Conservation (phyloP, 2,888 invertebrate genomes). For the Drymonia ruficornis region DNA sequence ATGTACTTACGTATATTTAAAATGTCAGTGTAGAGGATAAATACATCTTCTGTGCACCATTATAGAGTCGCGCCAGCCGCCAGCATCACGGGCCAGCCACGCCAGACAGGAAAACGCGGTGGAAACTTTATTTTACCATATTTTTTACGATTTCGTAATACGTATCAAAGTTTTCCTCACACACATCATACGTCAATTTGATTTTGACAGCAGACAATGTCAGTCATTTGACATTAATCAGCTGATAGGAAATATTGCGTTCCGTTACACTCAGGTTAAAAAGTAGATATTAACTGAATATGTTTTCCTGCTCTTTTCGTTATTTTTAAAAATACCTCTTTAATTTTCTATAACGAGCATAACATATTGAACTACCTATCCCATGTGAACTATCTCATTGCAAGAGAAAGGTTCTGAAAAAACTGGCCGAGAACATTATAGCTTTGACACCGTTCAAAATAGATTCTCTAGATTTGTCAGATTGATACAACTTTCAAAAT, state of each 20-base stretch:
- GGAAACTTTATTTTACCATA: constrained; percentile 42
- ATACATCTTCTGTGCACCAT: constrained; percentile 48
- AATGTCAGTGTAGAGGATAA: constrained; percentile 14
- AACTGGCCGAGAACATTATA: neutral
- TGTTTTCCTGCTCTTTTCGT: no score
- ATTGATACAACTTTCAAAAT: neutral
- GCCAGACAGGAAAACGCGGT: constrained; percentile 36
- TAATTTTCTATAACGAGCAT: no score
- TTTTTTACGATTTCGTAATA: constrained; percentile 63
- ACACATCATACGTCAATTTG: constrained; percentile 26
- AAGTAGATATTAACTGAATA: no score
- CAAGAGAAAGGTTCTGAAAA: neutral
- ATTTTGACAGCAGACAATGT: constrained; percentile 28
- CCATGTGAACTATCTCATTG: no score
- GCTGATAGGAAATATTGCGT: constrained; percentile 21
- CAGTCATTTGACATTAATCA: constrained; percentile 18
- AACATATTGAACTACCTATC: no score
- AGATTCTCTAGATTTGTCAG: neutral
- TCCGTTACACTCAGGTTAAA: neutral
- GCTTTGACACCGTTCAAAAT: neutral
- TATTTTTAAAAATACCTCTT: no score
- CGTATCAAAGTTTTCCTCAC: constrained; percentile 25
- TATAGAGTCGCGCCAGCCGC: constrained; percentile 24
- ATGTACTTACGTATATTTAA: neutral
- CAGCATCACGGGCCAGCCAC: constrained; percentile 34